Evolutionary conservation across 2,888 invertebrate genomes (phyloP).

Genomic region (Mechanitis messenoides): DNA sequence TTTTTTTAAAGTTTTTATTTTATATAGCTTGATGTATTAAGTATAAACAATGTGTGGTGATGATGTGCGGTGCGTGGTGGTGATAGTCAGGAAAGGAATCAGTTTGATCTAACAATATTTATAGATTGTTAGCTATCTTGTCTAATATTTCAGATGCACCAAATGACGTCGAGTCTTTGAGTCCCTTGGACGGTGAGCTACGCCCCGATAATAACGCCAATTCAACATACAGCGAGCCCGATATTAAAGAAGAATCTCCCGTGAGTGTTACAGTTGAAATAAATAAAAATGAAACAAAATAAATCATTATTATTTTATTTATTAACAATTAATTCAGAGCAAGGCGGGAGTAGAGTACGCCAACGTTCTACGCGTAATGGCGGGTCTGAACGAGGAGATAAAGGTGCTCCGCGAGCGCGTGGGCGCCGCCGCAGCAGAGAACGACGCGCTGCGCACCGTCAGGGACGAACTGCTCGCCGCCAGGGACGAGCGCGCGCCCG

Average conservation of each 20-base stretch:
- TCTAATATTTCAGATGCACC: conserved; percentile 40
- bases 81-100: too few species aligned
- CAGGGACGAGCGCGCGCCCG: conserved; percentile 37
- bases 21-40: background rate
- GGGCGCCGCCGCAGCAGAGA: conserved; percentile 43
- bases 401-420: conserved; percentile 59
- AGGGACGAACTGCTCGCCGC: conserved; percentile 64
- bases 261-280: conserved; percentile 37
- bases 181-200: conserved; percentile 53
- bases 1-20: background rate
- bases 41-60: too few species aligned
- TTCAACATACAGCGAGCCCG: conserved; percentile 60
- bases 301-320: too few species aligned
- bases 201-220: conserved; percentile 67
- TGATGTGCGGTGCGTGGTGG: too few species aligned
- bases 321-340: conserved; percentile 37
- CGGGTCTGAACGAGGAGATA: conserved; percentile 69
- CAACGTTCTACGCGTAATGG: conserved; percentile 67
- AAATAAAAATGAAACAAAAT: too few species aligned
- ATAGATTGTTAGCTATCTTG: background rate
- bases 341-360: conserved; percentile 66
- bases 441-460: conserved; percentile 55
- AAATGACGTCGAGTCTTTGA: conserved; percentile 46
- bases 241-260: conserved; percentile 57
- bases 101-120: too few species aligned